Conservation (phyloP, 2,113 vertebrate genomes). For the Paralichthys olivaceus region DNA sequence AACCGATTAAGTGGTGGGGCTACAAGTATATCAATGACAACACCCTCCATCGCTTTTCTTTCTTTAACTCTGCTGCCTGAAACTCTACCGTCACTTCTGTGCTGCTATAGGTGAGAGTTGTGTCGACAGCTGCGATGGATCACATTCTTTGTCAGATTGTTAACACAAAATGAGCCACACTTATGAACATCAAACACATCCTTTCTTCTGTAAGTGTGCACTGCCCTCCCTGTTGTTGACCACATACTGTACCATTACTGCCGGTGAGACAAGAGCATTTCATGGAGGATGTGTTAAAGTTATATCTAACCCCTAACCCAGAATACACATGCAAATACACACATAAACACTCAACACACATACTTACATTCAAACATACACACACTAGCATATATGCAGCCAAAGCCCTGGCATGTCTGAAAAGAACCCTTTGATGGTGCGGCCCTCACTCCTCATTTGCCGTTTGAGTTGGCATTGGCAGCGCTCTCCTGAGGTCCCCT, state of each 20-base stretch:
- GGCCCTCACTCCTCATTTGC: slow-evolving; percentile 66
- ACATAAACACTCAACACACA: background rate
- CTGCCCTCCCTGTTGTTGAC: slow-evolving; percentile 22
- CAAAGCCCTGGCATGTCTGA: slow-evolving; percentile 62
- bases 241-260: slow-evolving; percentile 15
- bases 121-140: slow-evolving; percentile 62
- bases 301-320: slow-evolving; percentile 6
- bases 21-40: background rate
- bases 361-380: slow-evolving; percentile 7
- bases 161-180: slow-evolving; percentile 62
- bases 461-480: slow-evolving; percentile 76
- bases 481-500: slow-evolving; percentile 60
- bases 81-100: slow-evolving; percentile 21
- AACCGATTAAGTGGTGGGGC: too few species aligned
- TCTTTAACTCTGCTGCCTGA: slow-evolving; percentile 26
- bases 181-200: slow-evolving; percentile 67
- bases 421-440: slow-evolving; percentile 71
- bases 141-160: slow-evolving; percentile 61
- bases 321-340: slow-evolving; percentile 23
- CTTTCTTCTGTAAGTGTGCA: slow-evolving; percentile 1
- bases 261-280: slow-evolving; percentile 30
- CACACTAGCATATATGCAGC: background rate
- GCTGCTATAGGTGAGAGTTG: slow-evolving; percentile 48
- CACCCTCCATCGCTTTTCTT: background rate
- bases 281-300: slow-evolving; percentile 20